Evolutionary conservation across 2,113 vertebrate species (phyloP).

Genomic region (Coptodon rendalli): DNA sequence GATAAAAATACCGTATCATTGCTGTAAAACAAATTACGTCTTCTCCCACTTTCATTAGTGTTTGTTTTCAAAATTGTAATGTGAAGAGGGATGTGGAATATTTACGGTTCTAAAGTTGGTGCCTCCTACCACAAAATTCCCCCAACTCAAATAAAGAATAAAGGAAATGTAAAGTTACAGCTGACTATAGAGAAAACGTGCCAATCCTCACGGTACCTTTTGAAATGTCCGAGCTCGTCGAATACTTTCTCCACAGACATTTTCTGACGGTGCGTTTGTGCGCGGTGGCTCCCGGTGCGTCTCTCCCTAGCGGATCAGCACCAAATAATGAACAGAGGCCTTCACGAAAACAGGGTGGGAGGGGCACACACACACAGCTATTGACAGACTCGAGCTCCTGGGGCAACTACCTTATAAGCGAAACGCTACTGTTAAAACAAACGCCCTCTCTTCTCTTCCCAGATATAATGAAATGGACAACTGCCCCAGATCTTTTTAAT

Average conservation of each 20-base stretch:
- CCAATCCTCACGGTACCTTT: conserved; percentile 40
- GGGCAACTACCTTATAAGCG: background rate
- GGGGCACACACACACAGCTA: background rate
- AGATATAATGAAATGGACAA: background rate
- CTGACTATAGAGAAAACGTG: background rate
- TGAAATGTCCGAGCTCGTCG: conserved; percentile 74
- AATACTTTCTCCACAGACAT: conserved; percentile 74
- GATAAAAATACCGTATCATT: background rate
- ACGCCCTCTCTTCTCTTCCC: background rate
- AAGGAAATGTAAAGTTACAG: background rate
- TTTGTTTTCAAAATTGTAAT: background rate
- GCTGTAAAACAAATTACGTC: background rate
- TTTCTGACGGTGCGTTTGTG: background rate
- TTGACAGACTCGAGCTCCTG: background rate
- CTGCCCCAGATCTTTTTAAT: background rate
- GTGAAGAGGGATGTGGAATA: background rate
- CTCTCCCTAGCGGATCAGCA: background rate
- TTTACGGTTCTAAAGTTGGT: background rate
- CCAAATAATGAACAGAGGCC: background rate
- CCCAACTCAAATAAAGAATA: background rate
- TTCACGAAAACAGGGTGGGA: background rate
- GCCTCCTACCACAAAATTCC: background rate
- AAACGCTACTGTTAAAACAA: background rate
- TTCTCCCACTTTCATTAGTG: background rate
- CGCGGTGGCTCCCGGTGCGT: background rate